A percentile compares a stretch with the other conserved stretches of the same genome.
Conservation (phyloP, 2,888 invertebrate genomes). For the Lycocerus yunnanus region DNA sequence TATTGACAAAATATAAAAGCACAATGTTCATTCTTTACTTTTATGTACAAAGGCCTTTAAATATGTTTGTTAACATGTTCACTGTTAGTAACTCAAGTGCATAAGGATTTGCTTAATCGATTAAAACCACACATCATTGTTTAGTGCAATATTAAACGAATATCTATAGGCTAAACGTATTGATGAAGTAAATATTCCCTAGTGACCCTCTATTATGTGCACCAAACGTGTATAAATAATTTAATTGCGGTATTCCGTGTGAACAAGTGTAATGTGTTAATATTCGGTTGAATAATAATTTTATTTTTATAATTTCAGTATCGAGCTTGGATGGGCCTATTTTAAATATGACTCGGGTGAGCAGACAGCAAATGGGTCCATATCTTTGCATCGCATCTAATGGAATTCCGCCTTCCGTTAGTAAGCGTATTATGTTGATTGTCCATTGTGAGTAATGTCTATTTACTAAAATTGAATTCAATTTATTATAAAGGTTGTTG, state of each 20-base stretch:
- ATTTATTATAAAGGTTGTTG: constrained; percentile 24
- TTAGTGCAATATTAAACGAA: constrained; percentile 20
- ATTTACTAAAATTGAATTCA: constrained; percentile 28
- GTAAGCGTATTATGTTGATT: constrained; percentile 84
- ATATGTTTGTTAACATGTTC: constrained; percentile 27
- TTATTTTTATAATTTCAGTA: constrained; percentile 54
- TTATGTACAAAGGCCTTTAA: constrained; percentile 15
- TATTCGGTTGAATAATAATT: constrained; percentile 24
- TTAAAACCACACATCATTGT: constrained; percentile 27
- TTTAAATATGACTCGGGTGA: constrained; percentile 70
- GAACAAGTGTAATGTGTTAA: constrained; percentile 25
- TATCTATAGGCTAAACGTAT: background rate
- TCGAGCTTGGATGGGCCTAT: constrained; percentile 69
- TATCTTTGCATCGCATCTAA: constrained; percentile 80
- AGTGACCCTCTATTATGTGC: constrained; percentile 16
- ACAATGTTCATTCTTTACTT: background rate
- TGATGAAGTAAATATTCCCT: constrained; percentile 14
- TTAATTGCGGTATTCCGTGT: constrained; percentile 18
- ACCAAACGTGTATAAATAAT: constrained; percentile 24
- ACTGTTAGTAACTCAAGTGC: constrained; percentile 23
- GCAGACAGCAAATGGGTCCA: constrained; percentile 76
- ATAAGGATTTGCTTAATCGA: constrained; percentile 30
- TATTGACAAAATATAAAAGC: constrained; percentile 15
- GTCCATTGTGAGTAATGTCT: constrained; percentile 71
- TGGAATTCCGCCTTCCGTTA: constrained; percentile 82